Evolutionary conservation across 2,797 vertebrate genomes (phyloP).

Genomic region (Oryzias sinensis): DNA sequence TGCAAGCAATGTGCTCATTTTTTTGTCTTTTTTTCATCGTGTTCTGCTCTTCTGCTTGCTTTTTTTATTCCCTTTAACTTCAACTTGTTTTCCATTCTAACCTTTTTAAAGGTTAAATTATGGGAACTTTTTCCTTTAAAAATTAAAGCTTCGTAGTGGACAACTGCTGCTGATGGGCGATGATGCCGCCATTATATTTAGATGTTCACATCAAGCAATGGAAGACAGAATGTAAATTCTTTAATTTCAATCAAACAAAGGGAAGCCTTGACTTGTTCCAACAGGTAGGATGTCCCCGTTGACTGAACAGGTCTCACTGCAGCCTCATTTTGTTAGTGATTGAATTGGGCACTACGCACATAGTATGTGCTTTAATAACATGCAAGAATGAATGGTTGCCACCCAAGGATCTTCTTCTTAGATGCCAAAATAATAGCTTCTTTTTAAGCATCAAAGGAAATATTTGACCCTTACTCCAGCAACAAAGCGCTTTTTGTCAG

Average conservation of each 20-base stretch:
- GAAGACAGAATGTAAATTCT: slow-evolving; percentile 47
- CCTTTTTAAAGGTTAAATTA: slow-evolving; percentile 13
- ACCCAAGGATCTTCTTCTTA: slow-evolving; percentile 53
- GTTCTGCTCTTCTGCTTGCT: background rate
- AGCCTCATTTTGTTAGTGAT: slow-evolving; percentile 30
- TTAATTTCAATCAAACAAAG: slow-evolving; percentile 54
- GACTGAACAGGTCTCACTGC: slow-evolving; percentile 24
- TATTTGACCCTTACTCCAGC: slow-evolving; percentile 48
- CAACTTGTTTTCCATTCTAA: slow-evolving; percentile 7
- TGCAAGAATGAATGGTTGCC: slow-evolving; percentile 40
- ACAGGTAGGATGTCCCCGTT: slow-evolving; percentile 28
- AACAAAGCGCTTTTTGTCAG: slow-evolving; percentile 37
- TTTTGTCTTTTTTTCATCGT: background rate
- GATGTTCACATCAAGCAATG: slow-evolving; percentile 18
- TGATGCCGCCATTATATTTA: slow-evolving; percentile 28
- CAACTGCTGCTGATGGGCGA: slow-evolving; percentile 27
- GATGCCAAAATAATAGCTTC: slow-evolving; percentile 53
- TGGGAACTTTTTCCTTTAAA: slow-evolving; percentile 12
- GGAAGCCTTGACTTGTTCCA: slow-evolving; percentile 58
- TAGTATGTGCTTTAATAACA: slow-evolving; percentile 43
- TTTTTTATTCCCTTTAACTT: background rate
- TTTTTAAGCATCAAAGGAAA: slow-evolving; percentile 44
- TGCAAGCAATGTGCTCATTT: too few relatives aligned
- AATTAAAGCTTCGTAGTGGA: slow-evolving; percentile 24
- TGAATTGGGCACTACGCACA: slow-evolving; percentile 39